Percentiles rank a stretch among this genome's conserved stretches.
Conservation (phyloP, 1,140 invertebrate species). For the Trachelipus rathkii region DNA sequence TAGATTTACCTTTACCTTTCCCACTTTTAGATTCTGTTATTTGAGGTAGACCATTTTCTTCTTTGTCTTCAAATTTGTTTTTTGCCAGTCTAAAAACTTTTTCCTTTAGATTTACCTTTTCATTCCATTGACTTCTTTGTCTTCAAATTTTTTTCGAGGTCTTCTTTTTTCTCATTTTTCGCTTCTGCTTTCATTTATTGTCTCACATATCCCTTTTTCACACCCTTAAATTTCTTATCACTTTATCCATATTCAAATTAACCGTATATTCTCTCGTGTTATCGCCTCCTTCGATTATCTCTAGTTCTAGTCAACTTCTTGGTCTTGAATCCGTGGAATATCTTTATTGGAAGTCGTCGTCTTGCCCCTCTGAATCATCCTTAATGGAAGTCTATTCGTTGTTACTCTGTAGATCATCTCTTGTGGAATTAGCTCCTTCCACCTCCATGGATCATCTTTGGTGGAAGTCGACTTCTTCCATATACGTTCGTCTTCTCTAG, state of each 20-base stretch:
- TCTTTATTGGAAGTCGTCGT: too few relatives aligned
- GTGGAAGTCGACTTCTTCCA: slow-evolving; percentile 5
- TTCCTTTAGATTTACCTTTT: slow-evolving; percentile 55
- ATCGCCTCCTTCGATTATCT: too few relatives aligned
- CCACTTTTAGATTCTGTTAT: slow-evolving; percentile 19
- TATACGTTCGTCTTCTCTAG: too few relatives aligned
- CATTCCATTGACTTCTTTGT: slow-evolving; percentile 23
- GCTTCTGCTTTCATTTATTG: slow-evolving; percentile 54
- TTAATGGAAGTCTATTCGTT: slow-evolving; percentile 19
- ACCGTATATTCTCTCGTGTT: too few relatives aligned
- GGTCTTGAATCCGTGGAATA: too few relatives aligned
- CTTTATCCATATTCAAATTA: too few relatives aligned
- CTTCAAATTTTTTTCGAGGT: too few relatives aligned
- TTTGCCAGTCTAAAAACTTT: slow-evolving; percentile 24
- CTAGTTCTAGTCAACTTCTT: too few relatives aligned
- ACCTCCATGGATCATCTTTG: slow-evolving; percentile 24
- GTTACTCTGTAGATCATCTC: slow-evolving; percentile 21
- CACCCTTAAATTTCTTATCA: too few relatives aligned
- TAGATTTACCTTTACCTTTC: slow-evolving; percentile 48
- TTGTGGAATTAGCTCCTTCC: slow-evolving; percentile 26
- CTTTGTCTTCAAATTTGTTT: slow-evolving; percentile 19
- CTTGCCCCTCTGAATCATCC: slow-evolving; percentile 27
- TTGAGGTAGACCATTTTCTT: slow-evolving; percentile 28
- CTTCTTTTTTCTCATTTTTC: slow-evolving; percentile 24
- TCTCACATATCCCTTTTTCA: too few relatives aligned